Base-by-base conservation (phyloP, 2,888 invertebrate genomes). In the Drosophila siamana region DNA sequence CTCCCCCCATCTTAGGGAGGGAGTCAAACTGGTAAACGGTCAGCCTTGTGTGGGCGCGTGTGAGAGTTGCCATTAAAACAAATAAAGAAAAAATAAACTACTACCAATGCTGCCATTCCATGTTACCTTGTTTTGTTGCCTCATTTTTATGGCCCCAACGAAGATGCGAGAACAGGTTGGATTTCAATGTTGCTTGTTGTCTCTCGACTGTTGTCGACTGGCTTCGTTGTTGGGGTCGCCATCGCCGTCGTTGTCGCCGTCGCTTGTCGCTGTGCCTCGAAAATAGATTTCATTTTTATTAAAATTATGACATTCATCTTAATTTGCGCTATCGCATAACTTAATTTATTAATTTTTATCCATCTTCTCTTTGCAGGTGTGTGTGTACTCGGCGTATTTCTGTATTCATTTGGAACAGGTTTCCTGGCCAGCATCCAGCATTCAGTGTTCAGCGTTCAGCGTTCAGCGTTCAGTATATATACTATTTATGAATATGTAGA, bases 281-380 rank as follows among this genome's bases (percentile, higher is more conserved):
- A 85, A 85, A 86, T 88, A 79, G 85, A 84, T 85, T 86, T 88
- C 44, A 65, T 80, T 86, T 84, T 86, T 83, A 88, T 89, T 78
- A 63, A 89, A 89, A 86, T 89, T 88, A 88, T 89, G 87, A 89
- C 89, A 87, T 89, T 89, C 82, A 89, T 86, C 88, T 88, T 86
- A 80, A 86, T 86, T 86, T 87, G 77, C 70, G 68, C 72, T 65
- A 80, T 74, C 85, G 74, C 87, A 84, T 85, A 85, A 86, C 79
- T 85, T 79, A 86, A 86, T 81, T 88, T 87, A 79, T 81, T 86
- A 71, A 74, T 66, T 73, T 86, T 72, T 75, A 74, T 78, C 48
- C 54, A 48, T 74, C 48, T 64, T 40, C 15, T 38, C 13, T 73
- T 89, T 89, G 60, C 86, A 87, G 86, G 86, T 87, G 84, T 75